phyloP scores from a whole-genome alignment of 2,113 vertebrate genomes.

The Nettapus auritus region DNA sequence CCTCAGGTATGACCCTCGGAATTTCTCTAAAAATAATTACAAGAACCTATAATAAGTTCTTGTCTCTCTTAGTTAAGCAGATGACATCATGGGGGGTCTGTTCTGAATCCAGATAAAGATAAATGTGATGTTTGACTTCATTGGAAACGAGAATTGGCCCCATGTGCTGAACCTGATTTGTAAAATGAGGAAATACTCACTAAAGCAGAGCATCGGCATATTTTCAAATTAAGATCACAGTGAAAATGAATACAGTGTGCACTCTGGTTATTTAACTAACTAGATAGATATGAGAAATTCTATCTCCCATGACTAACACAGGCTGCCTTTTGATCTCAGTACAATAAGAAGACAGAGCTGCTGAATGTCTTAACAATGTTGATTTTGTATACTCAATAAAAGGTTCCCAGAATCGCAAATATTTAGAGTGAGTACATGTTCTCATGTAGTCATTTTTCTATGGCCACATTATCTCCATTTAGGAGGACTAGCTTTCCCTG shows the following conservation, averaged over 20 bases:
- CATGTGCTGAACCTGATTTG: background rate
- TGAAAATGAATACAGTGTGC: constrained; percentile 46
- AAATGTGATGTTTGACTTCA: background rate
- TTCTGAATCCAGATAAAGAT: background rate
- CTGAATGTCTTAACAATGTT: constrained; percentile 45
- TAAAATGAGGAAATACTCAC: constrained; percentile 21
- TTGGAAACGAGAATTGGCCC: background rate
- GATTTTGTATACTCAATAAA: constrained; percentile 36
- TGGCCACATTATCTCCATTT: background rate
- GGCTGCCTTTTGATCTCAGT: constrained; percentile 45
- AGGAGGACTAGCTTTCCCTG: background rate
- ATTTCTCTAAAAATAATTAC: background rate
- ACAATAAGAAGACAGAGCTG: constrained; percentile 37
- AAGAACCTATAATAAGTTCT: background rate
- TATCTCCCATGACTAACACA: constrained; percentile 35
- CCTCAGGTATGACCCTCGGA: background rate
- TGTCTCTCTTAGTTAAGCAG: background rate
- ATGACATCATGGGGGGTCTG: background rate
- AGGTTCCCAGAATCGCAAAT: constrained; percentile 25
- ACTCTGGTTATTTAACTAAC: constrained; percentile 56
- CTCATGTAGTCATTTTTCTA: background rate
- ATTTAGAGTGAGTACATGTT: constrained; percentile 15
- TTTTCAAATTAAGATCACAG: constrained; percentile 65
- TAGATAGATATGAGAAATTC: constrained; percentile 46
- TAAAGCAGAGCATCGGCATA: background rate